Conservation (phyloP, 1,140 invertebrate genomes). For the Bombus waltoni region DNA sequence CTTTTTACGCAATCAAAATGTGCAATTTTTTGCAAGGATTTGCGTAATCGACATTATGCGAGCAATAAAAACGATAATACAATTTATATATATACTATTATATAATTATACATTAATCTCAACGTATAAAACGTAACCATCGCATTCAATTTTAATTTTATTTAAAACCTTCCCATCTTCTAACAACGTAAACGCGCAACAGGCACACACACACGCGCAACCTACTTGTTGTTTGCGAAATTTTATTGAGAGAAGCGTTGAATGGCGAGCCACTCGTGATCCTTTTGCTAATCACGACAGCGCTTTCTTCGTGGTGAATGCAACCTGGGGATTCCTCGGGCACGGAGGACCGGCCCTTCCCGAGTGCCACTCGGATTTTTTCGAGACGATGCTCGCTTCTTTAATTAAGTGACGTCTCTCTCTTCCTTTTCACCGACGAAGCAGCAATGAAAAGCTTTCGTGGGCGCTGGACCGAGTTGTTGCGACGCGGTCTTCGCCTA, state of each 20-base stretch:
- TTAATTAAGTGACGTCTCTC: conserved; percentile 68
- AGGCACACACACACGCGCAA: background rate
- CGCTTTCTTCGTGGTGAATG: conserved; percentile 60
- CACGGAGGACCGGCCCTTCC: conserved; percentile 42
- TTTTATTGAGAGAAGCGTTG: conserved; percentile 23
- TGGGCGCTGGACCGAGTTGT: conserved; percentile 11
- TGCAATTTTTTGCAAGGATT: background rate
- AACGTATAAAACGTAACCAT: background rate
- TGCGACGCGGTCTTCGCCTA: conserved; percentile 24
- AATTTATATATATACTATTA: background rate
- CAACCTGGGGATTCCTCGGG: conserved; percentile 31
- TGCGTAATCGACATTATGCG: no score
- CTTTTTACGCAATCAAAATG: background rate
- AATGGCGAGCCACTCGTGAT: conserved; percentile 7
- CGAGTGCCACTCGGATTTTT: conserved; percentile 61
- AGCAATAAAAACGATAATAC: background rate
- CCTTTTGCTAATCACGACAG: conserved; percentile 29
- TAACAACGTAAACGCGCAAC: background rate
- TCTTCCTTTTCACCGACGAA: conserved; percentile 42
- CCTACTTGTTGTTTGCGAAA: background rate
- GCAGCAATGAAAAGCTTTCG: conserved; percentile 51
- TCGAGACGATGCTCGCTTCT: conserved; percentile 58
- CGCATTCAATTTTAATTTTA: background rate
- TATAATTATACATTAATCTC: no score
- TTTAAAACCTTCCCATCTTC: background rate